A percentile compares a stretch with the other conserved stretches of the same genome.
Evolutionary conservation across 2,888 invertebrate genomes (phyloP).

Genomic region (Salticus scenicus): DNA sequence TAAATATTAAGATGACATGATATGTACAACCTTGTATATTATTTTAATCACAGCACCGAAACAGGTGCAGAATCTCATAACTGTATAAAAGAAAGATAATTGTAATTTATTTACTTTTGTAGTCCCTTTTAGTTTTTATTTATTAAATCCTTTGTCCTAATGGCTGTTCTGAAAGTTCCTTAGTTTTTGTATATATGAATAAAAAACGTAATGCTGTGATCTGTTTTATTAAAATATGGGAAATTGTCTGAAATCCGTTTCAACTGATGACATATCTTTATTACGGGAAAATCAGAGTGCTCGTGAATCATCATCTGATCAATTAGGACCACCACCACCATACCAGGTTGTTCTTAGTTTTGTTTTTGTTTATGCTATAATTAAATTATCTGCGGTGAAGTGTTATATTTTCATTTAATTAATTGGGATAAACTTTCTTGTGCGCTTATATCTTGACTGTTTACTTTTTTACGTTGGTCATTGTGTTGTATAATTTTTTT

Average conservation of each 20-base stretch:
- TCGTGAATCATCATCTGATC: conserved; percentile 72
- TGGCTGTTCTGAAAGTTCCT: conserved; percentile 17
- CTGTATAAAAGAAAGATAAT: background rate
- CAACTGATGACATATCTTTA: conserved; percentile 77
- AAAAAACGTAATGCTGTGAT: conserved; percentile 33
- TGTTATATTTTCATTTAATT: no score
- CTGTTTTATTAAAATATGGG: conserved; percentile 74
- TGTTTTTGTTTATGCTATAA: background rate
- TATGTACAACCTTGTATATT: conserved; percentile 16
- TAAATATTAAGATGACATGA: conserved; percentile 41
- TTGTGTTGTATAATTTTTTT: no score
- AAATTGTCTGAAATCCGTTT: conserved; percentile 77
- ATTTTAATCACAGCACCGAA: conserved; percentile 28
- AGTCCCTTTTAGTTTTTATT: conserved; percentile 34
- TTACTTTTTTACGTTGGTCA: no score
- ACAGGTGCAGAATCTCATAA: conserved; percentile 2
- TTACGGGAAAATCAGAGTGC: conserved; percentile 75
- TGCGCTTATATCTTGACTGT: no score
- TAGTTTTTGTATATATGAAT: background rate
- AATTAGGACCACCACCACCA: conserved; percentile 76
- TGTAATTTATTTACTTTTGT: conserved; percentile 17
- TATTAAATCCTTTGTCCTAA: conserved; percentile 29
- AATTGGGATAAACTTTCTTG: no score
- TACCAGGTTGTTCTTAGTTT: conserved; percentile 74
- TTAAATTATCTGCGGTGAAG: background rate